A percentile compares a stretch with the other conserved stretches of the same genome.
Evolutionary conservation across 2,113 vertebrate species (phyloP).

Genomic region (Phylloscopus whistleri): DNA sequence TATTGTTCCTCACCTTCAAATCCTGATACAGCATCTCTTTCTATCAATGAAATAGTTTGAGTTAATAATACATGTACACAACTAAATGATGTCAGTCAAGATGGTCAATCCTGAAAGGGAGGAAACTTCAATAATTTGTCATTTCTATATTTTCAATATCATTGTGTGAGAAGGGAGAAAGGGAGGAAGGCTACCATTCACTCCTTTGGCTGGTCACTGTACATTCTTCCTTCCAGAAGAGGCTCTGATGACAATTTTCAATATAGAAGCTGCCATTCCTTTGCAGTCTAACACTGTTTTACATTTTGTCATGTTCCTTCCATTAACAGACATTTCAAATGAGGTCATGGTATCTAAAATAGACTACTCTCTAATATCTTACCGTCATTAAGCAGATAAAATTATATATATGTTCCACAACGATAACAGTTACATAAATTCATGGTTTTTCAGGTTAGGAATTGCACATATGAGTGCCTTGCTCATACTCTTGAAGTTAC

Average conservation of each 20-base stretch:
- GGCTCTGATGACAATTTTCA: neutral
- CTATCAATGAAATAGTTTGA: neutral
- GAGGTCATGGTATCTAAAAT: constrained; percentile 5
- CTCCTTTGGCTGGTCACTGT: neutral
- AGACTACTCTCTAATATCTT: neutral
- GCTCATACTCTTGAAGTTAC: neutral
- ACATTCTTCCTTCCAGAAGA: neutral
- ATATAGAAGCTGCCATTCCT: neutral
- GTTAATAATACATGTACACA: neutral
- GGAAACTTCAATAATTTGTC: neutral
- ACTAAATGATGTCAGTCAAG: neutral
- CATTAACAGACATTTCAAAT: constrained; percentile 13
- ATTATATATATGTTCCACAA: neutral
- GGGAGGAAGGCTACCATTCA: neutral
- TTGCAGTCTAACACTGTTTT: neutral
- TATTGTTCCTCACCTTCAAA: neutral
- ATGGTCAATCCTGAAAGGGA: neutral
- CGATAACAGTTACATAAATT: neutral
- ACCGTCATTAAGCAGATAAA: neutral
- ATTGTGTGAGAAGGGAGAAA: neutral
- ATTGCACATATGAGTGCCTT: neutral
- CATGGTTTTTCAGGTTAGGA: neutral
- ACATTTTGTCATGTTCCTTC: neutral
- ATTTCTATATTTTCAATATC: neutral
- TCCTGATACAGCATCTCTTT: neutral